These are phyloP conservation scores for Drosophila nr. medialis DNA, from an alignment of 2,888 invertebrate genomes.

Conservation along the genomic window DNA sequence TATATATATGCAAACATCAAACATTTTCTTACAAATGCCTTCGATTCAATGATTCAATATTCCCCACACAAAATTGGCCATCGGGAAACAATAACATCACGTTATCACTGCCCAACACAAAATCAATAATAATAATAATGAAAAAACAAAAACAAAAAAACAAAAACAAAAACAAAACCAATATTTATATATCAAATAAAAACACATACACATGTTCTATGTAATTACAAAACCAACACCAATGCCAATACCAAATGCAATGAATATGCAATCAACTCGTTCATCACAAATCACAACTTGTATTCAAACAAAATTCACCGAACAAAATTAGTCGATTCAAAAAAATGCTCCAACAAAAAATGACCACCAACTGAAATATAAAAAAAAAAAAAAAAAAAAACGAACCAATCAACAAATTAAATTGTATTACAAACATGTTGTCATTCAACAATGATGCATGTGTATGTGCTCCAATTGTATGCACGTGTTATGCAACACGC, in stretches of 20 bases:
- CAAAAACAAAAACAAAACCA: neutral
- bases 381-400: too few relatives aligned
- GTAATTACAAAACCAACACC: slow-evolving; percentile 43
- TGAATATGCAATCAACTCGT: slow-evolving; percentile 63
- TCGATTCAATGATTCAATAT: slow-evolving; percentile 21
- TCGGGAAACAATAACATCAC: slow-evolving; percentile 39
- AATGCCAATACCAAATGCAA: slow-evolving; percentile 62
- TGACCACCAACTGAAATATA: slow-evolving; percentile 34
- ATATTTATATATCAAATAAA: slow-evolving; percentile 1
- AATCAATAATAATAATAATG: slow-evolving; percentile 25
- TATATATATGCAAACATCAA: slow-evolving; percentile 25
- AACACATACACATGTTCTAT: slow-evolving; percentile 36
- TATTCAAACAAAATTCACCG: slow-evolving; percentile 30
- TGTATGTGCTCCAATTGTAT: slow-evolving; percentile 59
- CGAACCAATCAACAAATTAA: slow-evolving; percentile 51
- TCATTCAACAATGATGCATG: slow-evolving; percentile 62
- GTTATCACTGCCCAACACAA: slow-evolving; percentile 38
- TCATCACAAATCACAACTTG: slow-evolving; percentile 46
- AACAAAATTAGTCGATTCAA: slow-evolving; percentile 19
- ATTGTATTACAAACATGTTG: slow-evolving; percentile 52
- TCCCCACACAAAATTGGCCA: slow-evolving; percentile 37
- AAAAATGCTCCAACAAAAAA: slow-evolving; percentile 7
- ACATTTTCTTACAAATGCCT: slow-evolving; percentile 22
- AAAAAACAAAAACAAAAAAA: slow-evolving; percentile 11
- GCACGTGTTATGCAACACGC: slow-evolving; percentile 37